Percentiles rank a stretch among this genome's conserved stretches.
These are phyloP conservation scores for Zaprionus lineosus DNA, from an alignment of 2,888 invertebrate genomes.

Conservation along the genomic window DNA sequence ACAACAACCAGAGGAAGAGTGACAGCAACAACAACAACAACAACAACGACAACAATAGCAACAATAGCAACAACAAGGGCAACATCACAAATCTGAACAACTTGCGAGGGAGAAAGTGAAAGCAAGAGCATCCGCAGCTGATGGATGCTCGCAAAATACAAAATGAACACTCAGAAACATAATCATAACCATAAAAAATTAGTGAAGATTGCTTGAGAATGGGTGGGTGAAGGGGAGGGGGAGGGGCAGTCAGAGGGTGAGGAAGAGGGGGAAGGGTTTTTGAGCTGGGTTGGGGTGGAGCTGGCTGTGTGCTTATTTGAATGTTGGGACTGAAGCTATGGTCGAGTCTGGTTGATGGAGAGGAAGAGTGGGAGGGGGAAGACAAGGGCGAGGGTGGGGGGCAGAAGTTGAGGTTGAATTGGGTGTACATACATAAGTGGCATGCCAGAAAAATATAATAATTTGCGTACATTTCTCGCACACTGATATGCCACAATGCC, in stretches of 20 bases:
- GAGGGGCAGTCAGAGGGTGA: no score
- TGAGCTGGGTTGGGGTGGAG: no score
- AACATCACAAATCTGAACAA: slow-evolving; percentile 10
- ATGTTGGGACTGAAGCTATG: no score
- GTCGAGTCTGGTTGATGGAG: no score
- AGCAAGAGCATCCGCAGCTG: slow-evolving; percentile 25
- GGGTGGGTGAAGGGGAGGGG: neutral
- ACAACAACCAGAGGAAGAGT: neutral
- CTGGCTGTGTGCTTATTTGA: no score
- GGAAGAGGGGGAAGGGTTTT: no score
- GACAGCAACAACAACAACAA: slow-evolving; percentile 2
- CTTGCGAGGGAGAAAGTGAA: slow-evolving; percentile 33
- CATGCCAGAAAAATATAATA: slow-evolving; percentile 38
- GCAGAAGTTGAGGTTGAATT: no score
- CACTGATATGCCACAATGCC: slow-evolving; percentile 34
- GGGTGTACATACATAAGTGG: slow-evolving; percentile 25
- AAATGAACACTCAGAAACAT: slow-evolving; percentile 54
- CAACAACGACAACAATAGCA: neutral
- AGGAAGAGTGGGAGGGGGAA: no score
- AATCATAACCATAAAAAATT: slow-evolving; percentile 65
- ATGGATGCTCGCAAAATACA: slow-evolving; percentile 54
- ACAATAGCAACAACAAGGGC: neutral
- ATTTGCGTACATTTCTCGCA: slow-evolving; percentile 40
- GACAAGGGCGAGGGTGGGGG: neutral
- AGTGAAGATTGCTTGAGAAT: slow-evolving; percentile 22